phyloP scores from a whole-genome alignment of 2,113 vertebrate genomes.

The Proterorhinus semilunaris region DNA sequence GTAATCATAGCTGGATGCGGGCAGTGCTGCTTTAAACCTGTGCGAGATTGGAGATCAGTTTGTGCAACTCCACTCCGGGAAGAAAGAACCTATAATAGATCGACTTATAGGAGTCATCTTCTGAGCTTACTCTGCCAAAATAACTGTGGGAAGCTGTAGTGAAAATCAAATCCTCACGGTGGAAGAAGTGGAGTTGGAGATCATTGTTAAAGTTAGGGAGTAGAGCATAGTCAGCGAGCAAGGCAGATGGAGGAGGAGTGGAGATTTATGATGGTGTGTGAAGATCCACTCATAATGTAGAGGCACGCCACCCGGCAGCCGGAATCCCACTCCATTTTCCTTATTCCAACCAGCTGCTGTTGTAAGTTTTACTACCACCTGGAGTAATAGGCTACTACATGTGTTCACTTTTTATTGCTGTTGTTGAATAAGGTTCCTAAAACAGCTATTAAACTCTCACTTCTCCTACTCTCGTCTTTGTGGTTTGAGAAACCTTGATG shows the following conservation, averaged over 20 bases:
- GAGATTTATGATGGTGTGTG: constrained; percentile 46
- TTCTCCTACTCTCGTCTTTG: too few species aligned
- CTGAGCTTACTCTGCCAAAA: constrained; percentile 21
- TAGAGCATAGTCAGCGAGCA: constrained; percentile 20
- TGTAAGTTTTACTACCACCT: constrained; percentile 28
- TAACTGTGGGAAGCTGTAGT: constrained; percentile 6
- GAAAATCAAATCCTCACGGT: constrained; percentile 36
- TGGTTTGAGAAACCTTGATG: too few species aligned
- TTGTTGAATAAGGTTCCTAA: constrained; percentile 2
- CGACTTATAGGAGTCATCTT: constrained; percentile 12
- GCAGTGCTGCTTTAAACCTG: constrained; percentile 37
- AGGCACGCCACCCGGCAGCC: constrained; percentile 48
- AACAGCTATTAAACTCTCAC: background rate
- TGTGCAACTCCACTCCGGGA: constrained; percentile 46
- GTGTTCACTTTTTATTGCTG: constrained; percentile 21
- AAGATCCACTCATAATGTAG: constrained; percentile 42
- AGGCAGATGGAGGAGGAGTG: constrained; percentile 27
- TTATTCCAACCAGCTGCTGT: constrained; percentile 45
- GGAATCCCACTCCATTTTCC: constrained; percentile 39
- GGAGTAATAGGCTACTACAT: constrained; percentile 19
- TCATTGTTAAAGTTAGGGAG: constrained; percentile 25
- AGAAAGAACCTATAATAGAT: constrained; percentile 56
- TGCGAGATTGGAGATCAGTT: constrained; percentile 31
- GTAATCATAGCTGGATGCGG: constrained; percentile 37
- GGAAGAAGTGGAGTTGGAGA: constrained; percentile 14